Evolutionary conservation across 2,797 vertebrate genomes (phyloP).

Genomic region (Acrocephalus scirpaceus): DNA sequence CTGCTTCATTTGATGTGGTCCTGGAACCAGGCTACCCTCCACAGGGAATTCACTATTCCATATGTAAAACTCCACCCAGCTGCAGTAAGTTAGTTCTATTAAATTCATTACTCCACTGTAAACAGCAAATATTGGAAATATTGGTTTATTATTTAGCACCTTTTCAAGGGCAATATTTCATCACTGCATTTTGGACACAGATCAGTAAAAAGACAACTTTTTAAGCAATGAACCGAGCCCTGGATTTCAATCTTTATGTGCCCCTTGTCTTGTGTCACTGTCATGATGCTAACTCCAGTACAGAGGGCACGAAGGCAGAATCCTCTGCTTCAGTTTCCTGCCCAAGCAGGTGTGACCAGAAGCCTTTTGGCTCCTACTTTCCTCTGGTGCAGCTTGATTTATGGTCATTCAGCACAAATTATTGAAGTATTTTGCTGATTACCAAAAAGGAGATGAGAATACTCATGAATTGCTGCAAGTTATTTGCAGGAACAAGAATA

Average conservation of each 20-base stretch:
- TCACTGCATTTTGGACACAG: not conserved
- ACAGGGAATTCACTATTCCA: not conserved
- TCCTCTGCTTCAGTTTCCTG: not conserved
- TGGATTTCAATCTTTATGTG: not conserved
- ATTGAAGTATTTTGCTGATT: not conserved
- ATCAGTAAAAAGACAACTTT: not conserved
- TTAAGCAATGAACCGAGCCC: accelerated
- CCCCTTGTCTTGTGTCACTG: not conserved
- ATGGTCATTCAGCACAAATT: not conserved
- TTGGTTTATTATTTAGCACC: not conserved
- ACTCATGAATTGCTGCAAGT: not conserved
- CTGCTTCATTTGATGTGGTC: not conserved
- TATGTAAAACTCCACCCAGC: not conserved
- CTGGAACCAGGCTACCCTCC: not conserved
- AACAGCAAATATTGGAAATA: not conserved
- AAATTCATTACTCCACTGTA: not conserved
- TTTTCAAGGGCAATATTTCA: not conserved
- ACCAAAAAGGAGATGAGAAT: not conserved
- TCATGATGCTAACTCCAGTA: not conserved
- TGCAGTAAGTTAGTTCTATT: not conserved
- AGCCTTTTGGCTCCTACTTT: not conserved
- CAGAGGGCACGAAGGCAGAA: not conserved
- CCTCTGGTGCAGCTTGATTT: not conserved
- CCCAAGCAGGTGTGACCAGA: not conserved
- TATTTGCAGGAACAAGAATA: not conserved